Evolutionary conservation across 1,140 invertebrate genomes (phyloP), one percentile per base, ranked within the genome.

Genomic region (Procambarus clarkii): DNA sequence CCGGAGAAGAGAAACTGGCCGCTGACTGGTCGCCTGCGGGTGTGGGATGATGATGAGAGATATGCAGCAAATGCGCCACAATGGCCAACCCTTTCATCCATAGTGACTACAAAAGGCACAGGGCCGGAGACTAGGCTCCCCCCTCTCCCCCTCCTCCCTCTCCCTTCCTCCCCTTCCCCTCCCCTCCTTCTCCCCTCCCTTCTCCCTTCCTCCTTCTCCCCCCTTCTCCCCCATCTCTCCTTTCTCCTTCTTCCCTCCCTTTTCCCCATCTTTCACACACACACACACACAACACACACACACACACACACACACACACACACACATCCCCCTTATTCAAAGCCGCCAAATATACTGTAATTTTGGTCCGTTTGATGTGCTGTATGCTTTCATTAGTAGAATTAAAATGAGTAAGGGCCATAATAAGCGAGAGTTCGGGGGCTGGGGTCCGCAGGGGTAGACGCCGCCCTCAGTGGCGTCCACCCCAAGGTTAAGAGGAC

Each of bases 371-470:
- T 82, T 89, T 89, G 88, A 89, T 89, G 88, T 89, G 88, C 88
- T 89, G 88, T 83, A 89, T 89, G 88, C 88, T 89, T 89, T 89
- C 88, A 89, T 89, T 89, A 89, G 88, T 76, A 83, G 88, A 89
- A 89, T 89, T 89, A 89, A 89, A 89, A 89, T 89, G 88, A 89
- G 79, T 88, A 82, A 88, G 71, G 80, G 44, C 34, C 80, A 74
- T 89, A 89, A 83, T 89, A 77, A 83, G 64, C 46, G 58, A 9
- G 71, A 58, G 48, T 77, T 80, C 64, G 34, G 13, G 18, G 44
- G 34, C 8, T 18, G 46, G 34, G 44, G 60, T 21, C 60, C 15
- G 18, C 18, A 2, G 21, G 54, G 11, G 15, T 64, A 64, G 60
- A 64, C 18, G 60, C 13, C 13, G 54, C 18, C 60, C 60, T 64